Evolutionary conservation across 2,113 vertebrate genomes (phyloP), one percentile per base, ranked within the genome.

Genomic region (Ginglymostoma cirratum): DNA sequence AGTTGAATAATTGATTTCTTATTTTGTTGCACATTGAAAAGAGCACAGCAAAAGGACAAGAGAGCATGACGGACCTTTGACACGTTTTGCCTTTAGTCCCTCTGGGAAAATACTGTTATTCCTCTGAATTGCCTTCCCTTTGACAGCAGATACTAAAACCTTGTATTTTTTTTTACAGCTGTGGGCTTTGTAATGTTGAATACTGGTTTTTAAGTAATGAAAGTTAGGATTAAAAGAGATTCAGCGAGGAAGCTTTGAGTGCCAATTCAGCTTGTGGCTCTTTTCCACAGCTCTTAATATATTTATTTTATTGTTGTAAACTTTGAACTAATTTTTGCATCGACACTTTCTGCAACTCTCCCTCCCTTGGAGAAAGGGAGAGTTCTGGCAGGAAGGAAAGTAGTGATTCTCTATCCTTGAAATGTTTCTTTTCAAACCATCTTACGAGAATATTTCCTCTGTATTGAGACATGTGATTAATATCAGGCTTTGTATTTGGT

Each of bases 51-150:
- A 48, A 55, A 89, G 14, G 45, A 69, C 92, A 69, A 69, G 95
- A 65, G 27, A 93, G 34, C 65, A 96, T 76, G 96, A 85, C 7
- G 96, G 96, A 96, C 94, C 89, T 95, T 96, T 96, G 96, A 97
- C 96, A 96, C 96, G 72, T 67, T 93, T 97, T 96, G 87, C 72
- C 96, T 97, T 97, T 96, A 97, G 96, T 97, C 97, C 96, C 96
- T 97, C 96, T 97, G 97, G 97, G 97, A 97, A 97, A 96, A 17
- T 23, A 61, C 96, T 45, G 65, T 96, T 96, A 94, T 96, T 96
- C 97, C 96, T 78, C 87, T 96, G 92, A 96, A 19, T 7, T 97
- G 95, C 96, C 45, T 89, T 69, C 65, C 19, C 38, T 69, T 21
- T 66, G 45, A 38, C 66, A 67, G 65, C 48, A 94, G 92, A 69